phyloP scores from a whole-genome alignment of 2,888 invertebrate genomes.

The Cephus nigrinus region DNA sequence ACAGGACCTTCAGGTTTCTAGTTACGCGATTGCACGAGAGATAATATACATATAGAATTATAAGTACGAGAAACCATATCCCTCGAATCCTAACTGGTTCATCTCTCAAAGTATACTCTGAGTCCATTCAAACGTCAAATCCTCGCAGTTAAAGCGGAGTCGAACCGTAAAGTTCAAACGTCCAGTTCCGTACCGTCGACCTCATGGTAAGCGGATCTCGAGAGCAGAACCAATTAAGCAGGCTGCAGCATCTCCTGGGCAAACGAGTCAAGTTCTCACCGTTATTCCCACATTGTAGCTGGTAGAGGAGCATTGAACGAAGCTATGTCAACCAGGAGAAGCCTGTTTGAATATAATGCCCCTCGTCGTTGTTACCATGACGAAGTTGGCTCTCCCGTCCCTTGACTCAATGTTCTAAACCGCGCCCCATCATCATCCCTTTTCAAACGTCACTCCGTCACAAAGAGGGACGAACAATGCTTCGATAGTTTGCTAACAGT shows the following conservation, averaged over 20 bases:
- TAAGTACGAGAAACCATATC: neutral
- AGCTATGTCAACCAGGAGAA: constrained; percentile 6
- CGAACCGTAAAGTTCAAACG: neutral
- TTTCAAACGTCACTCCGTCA: neutral
- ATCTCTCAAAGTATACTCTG: neutral
- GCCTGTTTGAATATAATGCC: constrained; percentile 11
- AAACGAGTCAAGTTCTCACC: neutral
- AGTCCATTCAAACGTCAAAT: neutral
- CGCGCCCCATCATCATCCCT: neutral
- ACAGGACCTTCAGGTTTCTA: neutral
- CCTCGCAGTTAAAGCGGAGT: neutral
- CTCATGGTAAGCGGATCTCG: neutral
- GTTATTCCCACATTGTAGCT: neutral
- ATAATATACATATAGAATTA: neutral
- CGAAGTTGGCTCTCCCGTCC: neutral
- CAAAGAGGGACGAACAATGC: neutral
- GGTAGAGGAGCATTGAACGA: neutral
- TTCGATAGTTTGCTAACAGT: constrained; percentile 7
- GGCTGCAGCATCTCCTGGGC: neutral
- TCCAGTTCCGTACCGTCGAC: neutral
- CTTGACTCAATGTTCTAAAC: neutral
- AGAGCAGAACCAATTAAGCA: neutral
- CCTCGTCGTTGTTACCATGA: neutral
- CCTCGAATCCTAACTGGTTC: neutral
- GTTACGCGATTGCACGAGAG: neutral